Base-by-base conservation (phyloP, 2,797 vertebrate species). In the Neomorphus geoffroyi region DNA sequence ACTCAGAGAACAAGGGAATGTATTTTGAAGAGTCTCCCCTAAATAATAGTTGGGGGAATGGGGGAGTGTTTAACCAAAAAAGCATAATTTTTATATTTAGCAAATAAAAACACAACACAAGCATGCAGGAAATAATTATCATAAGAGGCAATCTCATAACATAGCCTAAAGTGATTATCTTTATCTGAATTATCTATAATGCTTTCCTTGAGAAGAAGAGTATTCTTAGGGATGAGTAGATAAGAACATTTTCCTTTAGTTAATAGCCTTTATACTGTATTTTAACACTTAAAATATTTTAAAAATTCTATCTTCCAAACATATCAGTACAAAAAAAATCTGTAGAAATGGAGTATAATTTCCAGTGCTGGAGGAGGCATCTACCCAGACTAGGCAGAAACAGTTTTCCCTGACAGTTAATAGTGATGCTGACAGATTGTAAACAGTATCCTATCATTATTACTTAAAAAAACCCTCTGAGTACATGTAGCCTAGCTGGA, bases 121-220 rank as follows among this genome's bases (percentile, higher is more conserved):
- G 27, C 66, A 85, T 71, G 41, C 91, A 96, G 89, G 74, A 94
- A 96, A 93, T 90, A 83, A 94, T 93, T 96, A 95, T 92, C 90
- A 77, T 85, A 87, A 94, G 60, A 89, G n/a, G 70, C 73, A 94
- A 89, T 95, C 82, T 93, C 88, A 64, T 74, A 56, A 67, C 84
- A 65, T 50, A 91, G 85, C 94, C 93, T 92, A 26, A 88, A 95
- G 96, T 88, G n/a, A 62, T 78, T 60, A 41, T 80, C 69, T 90
- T 86, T 67, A 71, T 92, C 54, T 92, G 90, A 90, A 62, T 91
- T 82, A 50, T 93, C 86, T 93, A 33, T 37, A 79, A 74, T 62
- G 41, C 46, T 86, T 72, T 90, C 61, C 62, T 53, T 92, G 91
- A 91, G 80, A 77, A 94, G 32, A 69, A 30, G 22, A 67, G 26